These are phyloP conservation scores for Daboia siamensis DNA, from an alignment of 2,113 vertebrate genomes.

Conservation along the genomic window DNA sequence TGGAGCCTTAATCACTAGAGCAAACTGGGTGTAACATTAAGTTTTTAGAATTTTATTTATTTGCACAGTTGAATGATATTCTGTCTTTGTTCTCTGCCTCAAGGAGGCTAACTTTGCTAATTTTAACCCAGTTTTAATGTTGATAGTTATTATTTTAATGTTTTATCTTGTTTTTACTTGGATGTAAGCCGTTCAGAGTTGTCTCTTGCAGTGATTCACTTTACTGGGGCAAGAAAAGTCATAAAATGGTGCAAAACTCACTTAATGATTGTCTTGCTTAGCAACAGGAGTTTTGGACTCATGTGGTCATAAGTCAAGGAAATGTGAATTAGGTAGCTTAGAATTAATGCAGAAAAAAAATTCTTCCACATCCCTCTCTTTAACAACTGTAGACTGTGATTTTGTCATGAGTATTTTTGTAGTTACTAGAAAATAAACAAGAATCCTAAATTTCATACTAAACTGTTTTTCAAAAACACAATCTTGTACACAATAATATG, in stretches of 20 bases:
- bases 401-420: not conserved
- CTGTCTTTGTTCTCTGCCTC: too few species aligned
- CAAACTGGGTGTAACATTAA: too few species aligned
- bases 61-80: too few species aligned
- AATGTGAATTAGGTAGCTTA: not conserved
- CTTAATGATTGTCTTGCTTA: not conserved
- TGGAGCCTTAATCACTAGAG: too few species aligned
- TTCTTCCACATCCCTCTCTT: not conserved
- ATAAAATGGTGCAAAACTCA: not conserved
- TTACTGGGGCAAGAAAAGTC: not conserved
- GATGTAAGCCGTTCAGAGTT: too few species aligned
- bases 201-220: too few species aligned
- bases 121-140: too few species aligned
- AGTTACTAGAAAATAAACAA: rapidly evolving
- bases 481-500: slow-evolving; percentile 59
- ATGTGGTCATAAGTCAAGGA: not conserved
- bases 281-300: not conserved
- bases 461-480: slow-evolving; percentile 45
- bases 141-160: too few species aligned
- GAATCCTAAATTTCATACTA: slow-evolving; percentile 40
- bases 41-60: too few species aligned
- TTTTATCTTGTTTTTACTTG: too few species aligned
- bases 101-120: too few species aligned
- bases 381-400: not conserved
- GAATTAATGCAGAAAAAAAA: not conserved